A percentile compares a stretch with the other conserved stretches of the same genome.
Evolutionary conservation across 2,888 invertebrate genomes (phyloP).

Genomic region (Drosophila atripex): DNA sequence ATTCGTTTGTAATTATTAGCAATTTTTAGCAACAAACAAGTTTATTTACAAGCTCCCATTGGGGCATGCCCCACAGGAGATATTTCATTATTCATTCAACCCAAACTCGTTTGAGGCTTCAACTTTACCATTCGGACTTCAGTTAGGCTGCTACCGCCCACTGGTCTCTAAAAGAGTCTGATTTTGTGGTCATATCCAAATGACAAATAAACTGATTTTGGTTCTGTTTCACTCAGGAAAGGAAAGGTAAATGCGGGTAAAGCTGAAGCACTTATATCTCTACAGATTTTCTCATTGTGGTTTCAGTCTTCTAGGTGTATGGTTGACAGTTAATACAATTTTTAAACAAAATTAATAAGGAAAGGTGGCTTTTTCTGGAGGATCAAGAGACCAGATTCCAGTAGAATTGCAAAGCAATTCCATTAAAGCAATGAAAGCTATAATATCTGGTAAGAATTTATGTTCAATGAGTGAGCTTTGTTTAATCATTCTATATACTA

Average conservation of each 20-base stretch:
- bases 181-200: conserved; percentile 16
- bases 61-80: conserved; percentile 19
- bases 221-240: conserved; percentile 4
- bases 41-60: conserved; percentile 46
- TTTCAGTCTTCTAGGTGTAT: no score
- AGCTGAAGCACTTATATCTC: neutral
- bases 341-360: neutral
- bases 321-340: no score
- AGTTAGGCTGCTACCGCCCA: conserved; percentile 49
- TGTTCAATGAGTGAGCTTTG: conserved; percentile 52
- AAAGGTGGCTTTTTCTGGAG: neutral
- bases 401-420: neutral
- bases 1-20: conserved; percentile 64
- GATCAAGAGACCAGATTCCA: neutral
- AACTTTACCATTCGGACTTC: conserved; percentile 49
- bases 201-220: conserved; percentile 29
- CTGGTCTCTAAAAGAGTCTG: conserved; percentile 12
- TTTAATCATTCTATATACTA: conserved; percentile 6
- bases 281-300: no score
- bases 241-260: neutral
- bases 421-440: no score
- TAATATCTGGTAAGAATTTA: conserved; percentile 15
- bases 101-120: conserved; percentile 55
- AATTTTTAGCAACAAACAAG: conserved; percentile 63
- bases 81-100: conserved; percentile 25